A percentile compares a stretch with the other conserved stretches of the same genome.
Conservation (phyloP, 2,113 vertebrate genomes). For the Anguilla rostrata region DNA sequence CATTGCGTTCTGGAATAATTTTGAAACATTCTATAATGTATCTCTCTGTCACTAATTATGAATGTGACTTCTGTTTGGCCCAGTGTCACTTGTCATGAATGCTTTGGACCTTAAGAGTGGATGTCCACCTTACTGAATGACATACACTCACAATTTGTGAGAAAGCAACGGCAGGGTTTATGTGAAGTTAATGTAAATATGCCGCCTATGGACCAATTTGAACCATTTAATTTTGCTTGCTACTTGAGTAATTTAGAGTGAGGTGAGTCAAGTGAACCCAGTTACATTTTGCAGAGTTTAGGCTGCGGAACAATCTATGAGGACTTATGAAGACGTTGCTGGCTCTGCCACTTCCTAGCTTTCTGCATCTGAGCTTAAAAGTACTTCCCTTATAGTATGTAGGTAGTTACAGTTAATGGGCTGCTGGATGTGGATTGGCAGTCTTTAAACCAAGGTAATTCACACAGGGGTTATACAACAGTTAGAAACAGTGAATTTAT, state of each 20-base stretch:
- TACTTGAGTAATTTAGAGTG: background rate
- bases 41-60: no score
- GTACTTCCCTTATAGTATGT: no score
- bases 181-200: background rate
- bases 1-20: background rate
- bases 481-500: background rate
- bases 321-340: background rate
- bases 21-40: background rate
- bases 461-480: background rate
- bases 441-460: background rate
- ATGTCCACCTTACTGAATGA: background rate
- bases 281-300: background rate
- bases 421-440: background rate
- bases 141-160: background rate
- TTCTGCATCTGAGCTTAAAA: no score
- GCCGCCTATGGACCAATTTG: background rate
- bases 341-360: no score
- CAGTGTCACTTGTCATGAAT: background rate
- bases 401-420: background rate
- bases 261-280: no score
- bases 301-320: background rate
- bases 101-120: background rate
- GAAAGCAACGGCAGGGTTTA: background rate
- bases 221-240: background rate
- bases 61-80: no score